These are phyloP conservation scores for Nyctibius grandis DNA, from an alignment of 2,797 vertebrate species.

Conservation along the genomic window DNA sequence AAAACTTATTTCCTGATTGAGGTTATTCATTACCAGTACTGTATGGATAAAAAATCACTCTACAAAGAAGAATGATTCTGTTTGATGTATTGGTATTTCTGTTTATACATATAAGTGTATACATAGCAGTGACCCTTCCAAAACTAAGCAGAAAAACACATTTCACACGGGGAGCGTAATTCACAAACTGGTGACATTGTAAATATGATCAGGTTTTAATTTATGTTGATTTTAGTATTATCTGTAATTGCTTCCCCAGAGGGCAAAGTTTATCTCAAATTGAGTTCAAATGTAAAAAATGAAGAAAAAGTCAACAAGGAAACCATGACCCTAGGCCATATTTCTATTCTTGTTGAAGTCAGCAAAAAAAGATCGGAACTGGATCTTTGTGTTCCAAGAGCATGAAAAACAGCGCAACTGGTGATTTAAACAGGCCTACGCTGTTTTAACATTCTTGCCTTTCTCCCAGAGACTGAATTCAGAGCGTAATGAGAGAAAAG, in stretches of 20 bases:
- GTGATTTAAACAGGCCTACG: background rate
- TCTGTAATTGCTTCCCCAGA: conserved; percentile 42
- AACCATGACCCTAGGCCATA: background rate
- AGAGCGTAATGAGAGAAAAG: background rate
- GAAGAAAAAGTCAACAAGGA: conserved; percentile 51
- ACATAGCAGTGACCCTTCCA: background rate
- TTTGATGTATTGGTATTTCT: background rate
- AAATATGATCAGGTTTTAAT: conserved; percentile 38
- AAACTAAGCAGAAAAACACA: background rate
- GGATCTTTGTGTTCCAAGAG: background rate
- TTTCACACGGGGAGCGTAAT: background rate
- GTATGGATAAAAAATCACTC: background rate
- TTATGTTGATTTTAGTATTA: conserved; percentile 40
- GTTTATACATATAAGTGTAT: background rate
- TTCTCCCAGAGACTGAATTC: background rate
- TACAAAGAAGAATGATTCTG: background rate
- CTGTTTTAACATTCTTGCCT: background rate
- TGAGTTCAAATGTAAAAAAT: conserved; percentile 35
- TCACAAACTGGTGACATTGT: background rate
- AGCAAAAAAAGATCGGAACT: background rate
- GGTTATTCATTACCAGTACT: background rate
- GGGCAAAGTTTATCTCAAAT: conserved; percentile 59
- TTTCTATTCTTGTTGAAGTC: conserved; percentile 23
- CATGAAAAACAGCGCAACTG: background rate
- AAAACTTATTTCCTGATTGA: conserved; percentile 24